Base-by-base conservation (phyloP, 2,113 vertebrate species). In the Scopus umbretta region DNA sequence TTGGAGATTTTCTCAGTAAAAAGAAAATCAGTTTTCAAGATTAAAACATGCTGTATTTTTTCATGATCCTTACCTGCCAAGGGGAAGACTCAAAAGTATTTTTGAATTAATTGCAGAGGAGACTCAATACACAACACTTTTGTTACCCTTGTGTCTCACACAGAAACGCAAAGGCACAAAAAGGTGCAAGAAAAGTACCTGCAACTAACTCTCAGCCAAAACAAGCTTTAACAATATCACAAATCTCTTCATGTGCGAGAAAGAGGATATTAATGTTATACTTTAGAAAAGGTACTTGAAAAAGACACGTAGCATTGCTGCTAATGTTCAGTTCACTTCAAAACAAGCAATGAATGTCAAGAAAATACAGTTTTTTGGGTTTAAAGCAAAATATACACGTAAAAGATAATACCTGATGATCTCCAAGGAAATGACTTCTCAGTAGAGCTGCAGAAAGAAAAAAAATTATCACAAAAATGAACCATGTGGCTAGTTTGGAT, bases 371-470 rank as follows among this genome's bases (percentile, higher is more conserved):
- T 4, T n/a, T 80, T 40, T 27, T 3, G 6, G 13, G 12, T 42
- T 68, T 80, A 88, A 90, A 81, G 65, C 52, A 95, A 86, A 74
- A 68, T 40, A 78, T 84, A 81, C 53, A 94, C 38, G 61, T 61
- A 86, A 97, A 97, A 92, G 53, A 52, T 65, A 96, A 84, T 99
- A 99, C 99, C 99, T 99, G 99, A 96, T 71, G 98, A 98, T 99
- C 98, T 99, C 99, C 99, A 99, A 92, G 99, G 99, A 98, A 99
- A 99, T 92, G 99, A 99, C 98, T 99, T 99, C 98, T 99, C 99
- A 98, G 99, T 99, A 63, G 99, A 99, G 98, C 99, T 99, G 97
- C 42, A 97, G 96, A 91, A 96, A 97, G 88, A 75, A 96, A 96
- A 97, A 94, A 82, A 93, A 87, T 42, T 5, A 86, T 91, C 53